Conservation (phyloP, 2,113 vertebrate genomes). For the Ursus arctos region DNA sequence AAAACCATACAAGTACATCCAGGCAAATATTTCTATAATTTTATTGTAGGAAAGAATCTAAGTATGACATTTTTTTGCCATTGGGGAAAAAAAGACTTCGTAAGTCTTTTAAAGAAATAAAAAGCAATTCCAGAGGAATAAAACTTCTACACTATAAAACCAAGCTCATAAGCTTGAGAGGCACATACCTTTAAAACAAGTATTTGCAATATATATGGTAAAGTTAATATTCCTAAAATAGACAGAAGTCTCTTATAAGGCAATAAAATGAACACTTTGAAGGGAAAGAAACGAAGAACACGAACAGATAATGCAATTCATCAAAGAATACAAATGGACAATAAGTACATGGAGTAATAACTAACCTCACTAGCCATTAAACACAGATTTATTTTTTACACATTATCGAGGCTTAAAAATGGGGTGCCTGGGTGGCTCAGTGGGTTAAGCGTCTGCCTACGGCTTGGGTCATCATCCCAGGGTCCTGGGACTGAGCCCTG, state of each 20-base stretch:
- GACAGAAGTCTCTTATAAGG: neutral
- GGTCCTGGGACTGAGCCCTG: no score
- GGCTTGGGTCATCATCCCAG: no score
- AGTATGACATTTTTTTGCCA: neutral
- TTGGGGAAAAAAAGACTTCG: neutral
- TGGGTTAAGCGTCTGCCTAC: no score
- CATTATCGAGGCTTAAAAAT: neutral
- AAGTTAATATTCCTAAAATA: neutral
- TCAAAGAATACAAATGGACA: neutral
- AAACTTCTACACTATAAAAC: neutral
- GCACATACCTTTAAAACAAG: neutral
- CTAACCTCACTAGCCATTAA: neutral
- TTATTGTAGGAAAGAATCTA: neutral
- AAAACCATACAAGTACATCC: neutral
- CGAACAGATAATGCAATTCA: neutral
- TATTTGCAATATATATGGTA: neutral
- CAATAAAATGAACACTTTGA: conserved; percentile 23
- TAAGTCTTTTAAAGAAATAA: neutral
- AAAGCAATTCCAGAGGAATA: neutral
- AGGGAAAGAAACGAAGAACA: conserved; percentile 5
- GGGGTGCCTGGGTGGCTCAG: no score
- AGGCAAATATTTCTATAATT: neutral
- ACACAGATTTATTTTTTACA: conserved; percentile 34
- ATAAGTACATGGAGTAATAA: neutral
- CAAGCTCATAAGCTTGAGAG: neutral